Evolutionary conservation across 2,888 invertebrate genomes (phyloP).

Genomic region (Eilema sororculum): DNA sequence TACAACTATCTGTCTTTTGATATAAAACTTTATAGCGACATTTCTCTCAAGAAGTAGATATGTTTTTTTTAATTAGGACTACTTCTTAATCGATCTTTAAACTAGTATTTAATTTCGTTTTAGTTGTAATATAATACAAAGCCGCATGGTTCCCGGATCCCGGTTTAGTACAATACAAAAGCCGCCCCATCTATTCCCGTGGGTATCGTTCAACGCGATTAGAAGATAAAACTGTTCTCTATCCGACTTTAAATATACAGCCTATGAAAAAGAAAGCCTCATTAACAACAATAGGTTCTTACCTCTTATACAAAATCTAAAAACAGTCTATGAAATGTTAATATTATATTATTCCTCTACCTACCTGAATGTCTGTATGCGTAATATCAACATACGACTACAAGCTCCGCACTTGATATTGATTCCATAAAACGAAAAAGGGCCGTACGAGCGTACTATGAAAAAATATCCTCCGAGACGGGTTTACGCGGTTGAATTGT

Average conservation of each 20-base stretch:
- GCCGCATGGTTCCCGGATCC: background rate
- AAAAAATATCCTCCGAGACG: conserved; percentile 56
- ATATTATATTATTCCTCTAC: background rate
- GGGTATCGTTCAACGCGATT: background rate
- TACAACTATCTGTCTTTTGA: background rate
- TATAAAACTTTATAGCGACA: background rate
- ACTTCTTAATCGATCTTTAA: background rate
- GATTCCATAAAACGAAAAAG: background rate
- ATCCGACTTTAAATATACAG: background rate
- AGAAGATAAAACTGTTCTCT: conserved; percentile 1
- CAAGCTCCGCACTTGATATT: background rate
- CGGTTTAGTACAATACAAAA: background rate
- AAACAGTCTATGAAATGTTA: background rate
- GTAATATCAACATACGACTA: background rate
- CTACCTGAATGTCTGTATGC: background rate
- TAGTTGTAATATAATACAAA: background rate
- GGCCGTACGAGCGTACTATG: background rate
- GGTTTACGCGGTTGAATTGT: conserved; percentile 54
- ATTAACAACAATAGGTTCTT: background rate
- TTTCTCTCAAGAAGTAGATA: background rate
- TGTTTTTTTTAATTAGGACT: background rate
- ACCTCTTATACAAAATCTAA: background rate
- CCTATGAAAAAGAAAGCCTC: background rate
- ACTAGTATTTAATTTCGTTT: background rate
- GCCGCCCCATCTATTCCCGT: background rate